Base-by-base conservation (phyloP, 2,888 invertebrate species). In the Acanthosepion esculentum region DNA sequence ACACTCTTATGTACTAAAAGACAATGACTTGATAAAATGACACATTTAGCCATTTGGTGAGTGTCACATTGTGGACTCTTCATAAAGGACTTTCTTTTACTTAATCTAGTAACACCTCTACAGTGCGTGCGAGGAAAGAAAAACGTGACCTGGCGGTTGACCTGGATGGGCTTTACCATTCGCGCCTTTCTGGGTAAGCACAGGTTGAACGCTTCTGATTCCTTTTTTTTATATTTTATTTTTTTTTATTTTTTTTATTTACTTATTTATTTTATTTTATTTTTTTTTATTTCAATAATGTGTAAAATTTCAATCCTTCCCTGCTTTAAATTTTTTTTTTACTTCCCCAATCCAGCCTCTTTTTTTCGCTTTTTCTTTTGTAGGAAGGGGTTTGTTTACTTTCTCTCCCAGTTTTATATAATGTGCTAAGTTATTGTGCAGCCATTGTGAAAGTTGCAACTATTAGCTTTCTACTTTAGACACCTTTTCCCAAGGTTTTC, bases 151-250 rank as follows among this genome's bases (percentile, higher is more conserved):
- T 93, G 93, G 48, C 93, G n/a, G 93, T 93, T 93, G 93, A 93
- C 93, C 93, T 93, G 93, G 93, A 93, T 50, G 93, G 93, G 93
- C 93, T 93, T 93, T 93, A 93, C 93, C 93, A 93, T 93, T 93
- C 93, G 93, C 93, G 93, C 93, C 93, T 93, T 93, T 93, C 93
- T 93, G 93, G 93, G 93, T 93, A 93, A 93, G 93, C 93, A 93
- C 50, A 15, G n/a, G 50, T 93, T 93, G 48, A 93, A 93, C 50
- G 93, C 50, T 93, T 93, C 93, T 93, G 93, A 33, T 93, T 93
- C 29, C 29, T 93, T 29, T 92, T 50, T 53, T 48, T n/a, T n/a
- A n/a, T n/a, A n/a, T n/a, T 93, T 20, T n/a, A 18, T 53, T 50
- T n/a, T 50, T 93, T 93, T n/a, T 93, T n/a, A 33, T 78, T 0